These are phyloP conservation scores for Euura lappo DNA, from an alignment of 1,140 invertebrate species.

Conservation along the genomic window DNA sequence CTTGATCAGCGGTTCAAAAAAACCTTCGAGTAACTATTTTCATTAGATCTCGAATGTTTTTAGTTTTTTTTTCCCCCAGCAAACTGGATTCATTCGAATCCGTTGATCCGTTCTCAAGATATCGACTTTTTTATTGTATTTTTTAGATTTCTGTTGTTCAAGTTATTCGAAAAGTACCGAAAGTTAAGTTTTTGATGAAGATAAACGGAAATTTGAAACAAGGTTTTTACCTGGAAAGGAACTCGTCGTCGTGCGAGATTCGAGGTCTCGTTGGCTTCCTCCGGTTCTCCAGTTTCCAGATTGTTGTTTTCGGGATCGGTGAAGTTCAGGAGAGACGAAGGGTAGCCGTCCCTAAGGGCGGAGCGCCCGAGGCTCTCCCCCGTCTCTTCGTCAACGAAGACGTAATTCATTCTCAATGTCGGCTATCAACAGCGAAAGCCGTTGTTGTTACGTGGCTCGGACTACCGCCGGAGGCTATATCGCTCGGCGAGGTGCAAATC, in stretches of 20 bases:
- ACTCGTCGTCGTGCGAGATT: slow-evolving; percentile 29
- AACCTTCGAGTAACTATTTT: too few species aligned
- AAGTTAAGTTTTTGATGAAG: too few species aligned
- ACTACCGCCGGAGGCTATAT: background rate
- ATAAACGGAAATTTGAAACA: too few species aligned
- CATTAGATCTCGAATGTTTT: too few species aligned
- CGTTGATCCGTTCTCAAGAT: too few species aligned
- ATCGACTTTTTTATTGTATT: too few species aligned
- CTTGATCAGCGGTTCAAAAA: too few species aligned
- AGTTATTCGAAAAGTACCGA: too few species aligned
- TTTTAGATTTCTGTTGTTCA: too few species aligned
- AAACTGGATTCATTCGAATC: too few species aligned
- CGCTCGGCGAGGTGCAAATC: slow-evolving; percentile 11
- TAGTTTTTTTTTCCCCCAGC: too few species aligned
- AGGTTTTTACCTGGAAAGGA: slow-evolving; percentile 45
- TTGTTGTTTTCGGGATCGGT: slow-evolving; percentile 31
- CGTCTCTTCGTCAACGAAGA: slow-evolving; percentile 48
- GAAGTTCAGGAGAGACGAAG: background rate
- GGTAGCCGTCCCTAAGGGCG: slow-evolving; percentile 6
- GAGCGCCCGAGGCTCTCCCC: slow-evolving; percentile 41
- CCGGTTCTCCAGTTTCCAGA: slow-evolving; percentile 51
- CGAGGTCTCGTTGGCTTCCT: slow-evolving; percentile 31
- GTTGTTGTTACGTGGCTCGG: background rate
- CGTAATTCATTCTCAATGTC: slow-evolving; percentile 32
- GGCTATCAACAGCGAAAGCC: too few species aligned